Conservation (phyloP, 2,797 vertebrate species). For the Enteromius thamalakanensis region DNA sequence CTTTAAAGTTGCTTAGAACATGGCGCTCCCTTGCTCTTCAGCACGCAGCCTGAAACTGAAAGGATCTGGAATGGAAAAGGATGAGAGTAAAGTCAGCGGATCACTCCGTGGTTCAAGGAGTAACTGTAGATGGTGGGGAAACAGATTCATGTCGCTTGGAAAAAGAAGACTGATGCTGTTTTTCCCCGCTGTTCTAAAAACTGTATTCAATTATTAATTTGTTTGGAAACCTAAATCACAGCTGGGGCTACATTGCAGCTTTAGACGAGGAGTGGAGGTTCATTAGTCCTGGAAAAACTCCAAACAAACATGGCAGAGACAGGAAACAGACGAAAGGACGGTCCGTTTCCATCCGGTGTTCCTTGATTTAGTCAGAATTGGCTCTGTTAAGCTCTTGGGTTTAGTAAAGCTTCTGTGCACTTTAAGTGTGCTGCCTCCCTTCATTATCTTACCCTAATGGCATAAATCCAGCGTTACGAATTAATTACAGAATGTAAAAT, state of each 20-base stretch:
- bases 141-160: conserved; percentile 41
- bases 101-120: conserved; percentile 27
- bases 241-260: conserved; percentile 63
- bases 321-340: not conserved
- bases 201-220: conserved; percentile 73
- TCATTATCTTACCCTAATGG: conserved; percentile 58
- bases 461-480: conserved; percentile 59
- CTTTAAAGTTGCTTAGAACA: conserved; percentile 37
- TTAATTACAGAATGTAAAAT: conserved; percentile 60
- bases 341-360: not conserved
- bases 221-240: conserved; percentile 69
- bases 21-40: not conserved
- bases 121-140: conserved; percentile 44
- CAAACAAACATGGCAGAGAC: conserved; percentile 2
- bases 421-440: conserved; percentile 46
- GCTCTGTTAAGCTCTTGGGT: conserved; percentile 12
- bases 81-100: conserved; percentile 44
- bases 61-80: conserved; percentile 9
- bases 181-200: conserved; percentile 63
- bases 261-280: conserved; percentile 54
- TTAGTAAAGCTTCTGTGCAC: conserved; percentile 33
- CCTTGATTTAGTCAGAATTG: conserved; percentile 18
- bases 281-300: conserved; percentile 40
- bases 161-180: conserved; percentile 53
- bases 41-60: not conserved